Percentiles rank a stretch among this genome's conserved stretches.
phyloP scores from a whole-genome alignment of 2,113 vertebrate genomes.

The Apaloderma vittatum region DNA sequence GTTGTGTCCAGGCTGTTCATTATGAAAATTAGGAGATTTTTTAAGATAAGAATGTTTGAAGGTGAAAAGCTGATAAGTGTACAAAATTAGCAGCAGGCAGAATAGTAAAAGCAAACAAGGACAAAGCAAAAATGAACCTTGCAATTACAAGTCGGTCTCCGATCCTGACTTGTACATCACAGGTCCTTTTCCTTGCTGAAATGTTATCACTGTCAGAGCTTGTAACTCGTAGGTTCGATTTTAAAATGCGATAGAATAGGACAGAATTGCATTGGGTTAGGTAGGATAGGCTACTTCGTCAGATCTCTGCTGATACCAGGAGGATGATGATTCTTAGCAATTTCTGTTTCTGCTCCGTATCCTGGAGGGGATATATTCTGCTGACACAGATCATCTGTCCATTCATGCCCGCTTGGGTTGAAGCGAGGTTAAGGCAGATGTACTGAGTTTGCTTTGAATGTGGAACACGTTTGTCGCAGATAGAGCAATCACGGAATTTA shows the following conservation, averaged over 20 bases:
- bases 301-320: not conserved
- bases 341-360: not conserved
- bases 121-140: not conserved
- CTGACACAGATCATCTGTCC: not conserved
- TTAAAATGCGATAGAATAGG: not conserved
- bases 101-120: not conserved
- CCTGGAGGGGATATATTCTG: not conserved
- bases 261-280: rapidly evolving
- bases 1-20: not conserved
- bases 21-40: not conserved
- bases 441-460: conserved; percentile 9
- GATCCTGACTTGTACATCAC: not conserved
- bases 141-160: not conserved
- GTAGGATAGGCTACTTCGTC: not conserved
- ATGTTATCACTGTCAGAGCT: not conserved
- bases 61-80: not conserved
- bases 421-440: not conserved
- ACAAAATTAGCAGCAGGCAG: not conserved
- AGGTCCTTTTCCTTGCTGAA: not conserved
- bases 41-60: not conserved
- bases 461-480: not conserved
- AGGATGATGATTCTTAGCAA: not conserved
- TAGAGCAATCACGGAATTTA: not conserved
- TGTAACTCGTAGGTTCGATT: not conserved
- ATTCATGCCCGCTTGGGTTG: rapidly evolving